Percentiles rank a stretch among this genome's conserved stretches.
phyloP scores from a whole-genome alignment of 2,113 vertebrate genomes.

The Jacana jacana region DNA sequence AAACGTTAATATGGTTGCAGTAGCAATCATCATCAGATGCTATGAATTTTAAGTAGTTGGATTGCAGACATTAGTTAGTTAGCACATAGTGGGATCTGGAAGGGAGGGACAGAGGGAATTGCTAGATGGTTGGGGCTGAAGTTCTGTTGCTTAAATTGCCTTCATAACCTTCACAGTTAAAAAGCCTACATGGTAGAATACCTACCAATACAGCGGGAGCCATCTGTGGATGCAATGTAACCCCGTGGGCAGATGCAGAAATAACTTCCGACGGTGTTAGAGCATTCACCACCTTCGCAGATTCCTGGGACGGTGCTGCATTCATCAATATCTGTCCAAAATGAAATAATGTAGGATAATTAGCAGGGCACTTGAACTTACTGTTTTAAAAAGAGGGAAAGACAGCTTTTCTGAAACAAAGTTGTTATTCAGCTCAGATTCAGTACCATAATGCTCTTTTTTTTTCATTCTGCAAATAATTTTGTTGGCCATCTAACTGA shows the following conservation, averaged over 20 bases:
- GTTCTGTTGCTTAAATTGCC: background rate
- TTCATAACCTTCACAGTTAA: background rate
- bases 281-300: constrained; percentile 91
- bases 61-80: background rate
- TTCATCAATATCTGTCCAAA: constrained; percentile 89
- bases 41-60: background rate
- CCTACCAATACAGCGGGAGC: constrained; percentile 93
- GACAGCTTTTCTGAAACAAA: background rate
- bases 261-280: constrained; percentile 93
- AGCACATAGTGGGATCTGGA: background rate
- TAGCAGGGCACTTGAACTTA: background rate
- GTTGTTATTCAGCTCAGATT: background rate
- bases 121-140: background rate
- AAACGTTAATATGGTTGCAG: background rate
- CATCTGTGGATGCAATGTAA: constrained; percentile 84
- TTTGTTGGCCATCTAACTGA: background rate
- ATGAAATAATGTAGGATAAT: background rate
- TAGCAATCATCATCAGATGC: background rate
- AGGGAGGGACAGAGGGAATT: fast-evolving
- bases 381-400: background rate
- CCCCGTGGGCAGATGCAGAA: constrained; percentile 91
- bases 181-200: background rate
- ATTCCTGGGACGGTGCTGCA: constrained; percentile 86
- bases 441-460: background rate
- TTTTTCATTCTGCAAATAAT: background rate